A percentile compares a stretch with the other conserved stretches of the same genome.
These are phyloP conservation scores for Paradisaea rubra DNA, from an alignment of 2,113 vertebrate species.

Conservation along the genomic window DNA sequence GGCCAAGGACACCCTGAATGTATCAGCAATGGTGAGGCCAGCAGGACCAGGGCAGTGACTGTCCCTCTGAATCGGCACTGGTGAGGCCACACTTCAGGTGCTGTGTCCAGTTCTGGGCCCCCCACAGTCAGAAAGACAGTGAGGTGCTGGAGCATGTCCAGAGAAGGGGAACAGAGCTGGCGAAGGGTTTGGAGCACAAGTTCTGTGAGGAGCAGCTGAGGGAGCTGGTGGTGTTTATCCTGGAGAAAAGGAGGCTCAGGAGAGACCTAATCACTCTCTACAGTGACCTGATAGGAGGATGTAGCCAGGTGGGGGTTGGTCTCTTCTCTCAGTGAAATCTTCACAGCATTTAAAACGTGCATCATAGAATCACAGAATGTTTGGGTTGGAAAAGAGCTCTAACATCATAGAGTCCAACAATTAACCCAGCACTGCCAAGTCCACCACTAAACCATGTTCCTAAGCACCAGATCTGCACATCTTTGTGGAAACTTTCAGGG, in stretches of 20 bases:
- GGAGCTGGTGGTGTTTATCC: background rate
- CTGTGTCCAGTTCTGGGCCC: background rate
- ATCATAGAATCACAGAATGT: background rate
- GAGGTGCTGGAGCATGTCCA: background rate
- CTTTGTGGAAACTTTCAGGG: background rate
- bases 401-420: rapidly evolving
- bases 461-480: background rate
- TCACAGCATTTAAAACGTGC: background rate
- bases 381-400: background rate
- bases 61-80: rapidly evolving
- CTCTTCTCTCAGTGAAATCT: background rate
- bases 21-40: background rate
- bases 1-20: background rate
- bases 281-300: background rate
- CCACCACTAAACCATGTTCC: background rate
- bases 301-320: background rate
- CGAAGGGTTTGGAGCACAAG: background rate
- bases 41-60: background rate
- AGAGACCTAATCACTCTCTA: background rate
- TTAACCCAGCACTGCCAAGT: background rate
- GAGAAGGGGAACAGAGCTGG: rapidly evolving
- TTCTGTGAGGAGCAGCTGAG: background rate
- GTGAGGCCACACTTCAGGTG: too few relatives aligned
- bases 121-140: background rate
- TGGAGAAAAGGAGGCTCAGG: background rate